Evolutionary conservation across 2,888 invertebrate species (phyloP).

Genomic region (Fragum fragum): DNA sequence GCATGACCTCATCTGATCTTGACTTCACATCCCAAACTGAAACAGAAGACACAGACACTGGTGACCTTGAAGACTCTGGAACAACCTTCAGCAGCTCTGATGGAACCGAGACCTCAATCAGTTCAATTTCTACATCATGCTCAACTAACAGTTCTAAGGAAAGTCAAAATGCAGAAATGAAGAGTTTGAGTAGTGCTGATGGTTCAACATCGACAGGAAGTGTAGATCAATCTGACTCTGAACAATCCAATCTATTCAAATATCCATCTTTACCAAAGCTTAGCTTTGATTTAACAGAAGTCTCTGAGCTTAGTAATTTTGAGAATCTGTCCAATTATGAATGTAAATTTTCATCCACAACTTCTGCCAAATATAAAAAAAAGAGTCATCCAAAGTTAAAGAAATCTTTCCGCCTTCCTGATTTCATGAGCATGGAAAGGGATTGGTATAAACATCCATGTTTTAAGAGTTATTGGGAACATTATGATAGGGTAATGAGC

Average conservation of each 20-base stretch:
- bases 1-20: conserved; percentile 39
- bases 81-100: conserved; percentile 31
- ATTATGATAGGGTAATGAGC: conserved; percentile 76
- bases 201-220: conserved; percentile 19
- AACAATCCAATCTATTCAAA: conserved; percentile 17
- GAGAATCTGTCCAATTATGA: conserved; percentile 18
- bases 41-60: conserved; percentile 42
- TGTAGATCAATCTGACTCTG: conserved; percentile 3
- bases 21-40: conserved; percentile 53
- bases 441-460: conserved; percentile 77
- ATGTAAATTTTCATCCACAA: neutral
- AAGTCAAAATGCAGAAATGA: neutral
- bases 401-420: conserved; percentile 3
- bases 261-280: neutral
- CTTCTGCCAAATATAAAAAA: neutral
- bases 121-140: conserved; percentile 32
- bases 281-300: conserved; percentile 55
- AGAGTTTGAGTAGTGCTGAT: conserved; percentile 15
- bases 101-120: neutral
- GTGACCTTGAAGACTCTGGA: conserved; percentile 24
- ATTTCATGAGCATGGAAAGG: conserved; percentile 19
- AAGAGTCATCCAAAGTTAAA: neutral
- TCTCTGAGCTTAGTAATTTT: conserved; percentile 52
- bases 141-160: neutral
- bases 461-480: conserved; percentile 80